A percentile compares a stretch with the other conserved stretches of the same genome.
These are phyloP conservation scores for Coptodon bakossiorum DNA, from an alignment of 2,113 vertebrate genomes.

Conservation along the genomic window DNA sequence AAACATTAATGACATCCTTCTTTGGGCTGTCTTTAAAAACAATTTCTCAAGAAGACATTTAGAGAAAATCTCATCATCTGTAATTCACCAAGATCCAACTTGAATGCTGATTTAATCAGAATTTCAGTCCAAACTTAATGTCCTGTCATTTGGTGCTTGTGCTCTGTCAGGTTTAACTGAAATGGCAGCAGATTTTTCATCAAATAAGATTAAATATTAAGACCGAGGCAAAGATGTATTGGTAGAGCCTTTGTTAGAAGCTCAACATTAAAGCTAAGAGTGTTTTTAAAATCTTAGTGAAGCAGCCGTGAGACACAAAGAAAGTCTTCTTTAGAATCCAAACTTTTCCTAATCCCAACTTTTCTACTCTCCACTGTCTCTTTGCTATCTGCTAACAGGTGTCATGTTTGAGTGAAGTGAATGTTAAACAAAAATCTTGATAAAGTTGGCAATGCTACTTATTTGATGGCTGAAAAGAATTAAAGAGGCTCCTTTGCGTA, in stretches of 20 bases:
- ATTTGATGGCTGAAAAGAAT: background rate
- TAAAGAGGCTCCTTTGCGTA: background rate
- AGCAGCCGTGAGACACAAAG: background rate
- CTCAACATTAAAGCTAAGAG: background rate
- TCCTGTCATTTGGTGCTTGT: background rate
- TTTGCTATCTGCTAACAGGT: background rate
- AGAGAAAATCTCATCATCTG: background rate
- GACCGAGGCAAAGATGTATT: background rate
- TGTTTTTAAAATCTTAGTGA: background rate
- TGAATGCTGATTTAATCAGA: background rate
- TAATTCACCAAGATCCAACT: background rate
- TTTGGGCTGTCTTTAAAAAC: background rate
- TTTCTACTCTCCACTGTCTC: background rate
- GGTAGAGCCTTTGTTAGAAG: background rate
- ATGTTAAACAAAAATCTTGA: background rate
- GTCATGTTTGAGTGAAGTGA: background rate
- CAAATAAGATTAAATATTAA: background rate
- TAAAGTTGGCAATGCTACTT: background rate
- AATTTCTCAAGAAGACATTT: background rate
- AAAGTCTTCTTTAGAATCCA: background rate
- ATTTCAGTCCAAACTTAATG: background rate
- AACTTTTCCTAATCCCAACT: background rate
- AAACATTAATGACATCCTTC: background rate
- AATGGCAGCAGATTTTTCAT: background rate
- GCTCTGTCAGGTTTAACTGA: background rate